Conservation (phyloP, 2,113 vertebrate species). For the Dicaeum eximium region DNA sequence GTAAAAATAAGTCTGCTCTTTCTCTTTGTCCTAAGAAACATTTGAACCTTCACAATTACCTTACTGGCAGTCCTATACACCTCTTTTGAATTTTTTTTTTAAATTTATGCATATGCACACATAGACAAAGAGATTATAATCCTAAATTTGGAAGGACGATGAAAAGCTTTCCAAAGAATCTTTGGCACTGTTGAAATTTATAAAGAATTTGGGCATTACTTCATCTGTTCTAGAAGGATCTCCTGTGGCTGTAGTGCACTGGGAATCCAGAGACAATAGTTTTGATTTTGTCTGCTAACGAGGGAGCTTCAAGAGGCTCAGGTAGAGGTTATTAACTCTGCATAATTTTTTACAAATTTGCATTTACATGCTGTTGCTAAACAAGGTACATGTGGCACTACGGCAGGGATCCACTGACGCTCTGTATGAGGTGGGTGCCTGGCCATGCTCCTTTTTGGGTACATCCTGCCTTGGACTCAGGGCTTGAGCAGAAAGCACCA, state of each 20-base stretch:
- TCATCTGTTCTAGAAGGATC: background rate
- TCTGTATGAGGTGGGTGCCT: background rate
- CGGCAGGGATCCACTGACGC: too few relatives aligned
- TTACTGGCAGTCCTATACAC: too few relatives aligned
- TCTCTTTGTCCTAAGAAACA: background rate
- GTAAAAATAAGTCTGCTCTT: background rate
- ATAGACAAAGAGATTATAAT: background rate
- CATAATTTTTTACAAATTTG: background rate
- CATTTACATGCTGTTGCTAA: background rate
- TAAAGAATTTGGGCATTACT: background rate
- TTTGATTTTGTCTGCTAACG: background rate
- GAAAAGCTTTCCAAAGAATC: background rate
- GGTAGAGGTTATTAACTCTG: background rate
- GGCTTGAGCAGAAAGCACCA: background rate
- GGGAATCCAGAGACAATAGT: background rate
- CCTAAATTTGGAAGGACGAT: background rate
- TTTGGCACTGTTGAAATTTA: background rate
- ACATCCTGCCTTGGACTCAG: fast-evolving
- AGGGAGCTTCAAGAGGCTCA: background rate
- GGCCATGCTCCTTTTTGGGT: background rate
- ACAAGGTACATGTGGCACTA: background rate
- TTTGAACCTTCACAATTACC: background rate
- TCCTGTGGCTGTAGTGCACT: background rate
- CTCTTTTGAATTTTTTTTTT: too few relatives aligned
- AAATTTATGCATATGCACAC: background rate